These are phyloP conservation scores for Belgica antarctica DNA, from an alignment of 2,888 invertebrate species.

Conservation along the genomic window DNA sequence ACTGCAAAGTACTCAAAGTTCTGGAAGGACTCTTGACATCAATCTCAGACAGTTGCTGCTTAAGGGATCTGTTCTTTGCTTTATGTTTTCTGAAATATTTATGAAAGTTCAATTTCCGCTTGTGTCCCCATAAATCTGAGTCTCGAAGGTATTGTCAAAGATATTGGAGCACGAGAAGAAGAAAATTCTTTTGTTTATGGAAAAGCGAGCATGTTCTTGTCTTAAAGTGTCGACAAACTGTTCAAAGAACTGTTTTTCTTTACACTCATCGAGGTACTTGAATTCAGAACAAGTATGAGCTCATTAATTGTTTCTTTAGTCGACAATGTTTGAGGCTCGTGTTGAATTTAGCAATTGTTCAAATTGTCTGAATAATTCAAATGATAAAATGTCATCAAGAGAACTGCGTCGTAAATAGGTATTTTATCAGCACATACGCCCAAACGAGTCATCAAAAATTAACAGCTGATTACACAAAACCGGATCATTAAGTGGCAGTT, in stretches of 20 bases:
- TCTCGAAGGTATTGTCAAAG: background rate
- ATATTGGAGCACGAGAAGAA: no score
- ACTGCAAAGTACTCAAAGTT: background rate
- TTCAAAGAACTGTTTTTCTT: background rate
- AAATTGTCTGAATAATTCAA: constrained; percentile 39
- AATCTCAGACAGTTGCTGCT: constrained; percentile 33
- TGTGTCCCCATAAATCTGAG: background rate
- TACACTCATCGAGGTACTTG: background rate
- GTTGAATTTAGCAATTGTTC: constrained; percentile 18
- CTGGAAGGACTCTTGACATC: constrained; percentile 42
- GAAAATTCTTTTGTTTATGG: no score
- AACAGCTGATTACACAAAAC: constrained; percentile 7
- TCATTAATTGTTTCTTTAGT: constrained; percentile 10
- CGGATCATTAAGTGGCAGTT: background rate
- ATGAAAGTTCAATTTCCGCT: constrained; percentile 36
- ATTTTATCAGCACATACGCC: background rate
- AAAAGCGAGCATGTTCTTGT: no score
- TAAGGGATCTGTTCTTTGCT: background rate
- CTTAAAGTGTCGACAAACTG: no score
- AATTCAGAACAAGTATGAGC: background rate
- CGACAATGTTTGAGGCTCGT: constrained; percentile 32
- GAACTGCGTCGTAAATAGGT: background rate
- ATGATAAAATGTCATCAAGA: constrained; percentile 13
- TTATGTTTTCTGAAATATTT: background rate
- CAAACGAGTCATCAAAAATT: background rate